Evolutionary conservation across 2,888 invertebrate species (phyloP).

Genomic region (Apoda limacodes): DNA sequence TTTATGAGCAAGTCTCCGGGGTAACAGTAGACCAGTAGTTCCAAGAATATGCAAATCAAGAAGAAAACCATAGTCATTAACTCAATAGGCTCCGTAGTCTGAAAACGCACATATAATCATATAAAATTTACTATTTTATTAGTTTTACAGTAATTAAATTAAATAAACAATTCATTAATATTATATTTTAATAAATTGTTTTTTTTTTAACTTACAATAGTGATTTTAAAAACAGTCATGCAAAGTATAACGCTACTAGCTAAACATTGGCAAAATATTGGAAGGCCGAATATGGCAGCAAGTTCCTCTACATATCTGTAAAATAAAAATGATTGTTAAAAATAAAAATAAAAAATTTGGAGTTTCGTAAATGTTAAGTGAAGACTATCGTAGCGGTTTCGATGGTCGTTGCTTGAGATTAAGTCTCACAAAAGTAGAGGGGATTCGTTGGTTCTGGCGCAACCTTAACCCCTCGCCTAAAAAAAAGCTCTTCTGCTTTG

Average conservation of each 20-base stretch:
- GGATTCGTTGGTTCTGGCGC: too few relatives aligned
- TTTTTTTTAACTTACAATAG: conserved; percentile 17
- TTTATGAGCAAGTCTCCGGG: conserved; percentile 17
- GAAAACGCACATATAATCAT: too few relatives aligned
- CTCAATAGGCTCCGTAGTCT: conserved; percentile 17
- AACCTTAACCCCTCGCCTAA: too few relatives aligned
- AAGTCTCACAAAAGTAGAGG: too few relatives aligned
- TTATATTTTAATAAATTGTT: too few relatives aligned
- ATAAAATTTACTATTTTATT: too few relatives aligned
- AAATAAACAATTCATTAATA: not conserved
- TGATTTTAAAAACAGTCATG: conserved; percentile 19
- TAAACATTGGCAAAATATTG: conserved; percentile 18
- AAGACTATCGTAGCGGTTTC: not conserved
- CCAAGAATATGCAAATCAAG: conserved; percentile 16
- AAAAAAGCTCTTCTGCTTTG: too few relatives aligned
- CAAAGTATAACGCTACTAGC: conserved; percentile 15
- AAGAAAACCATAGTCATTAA: conserved; percentile 17
- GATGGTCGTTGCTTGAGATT: too few relatives aligned
- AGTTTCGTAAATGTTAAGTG: not conserved
- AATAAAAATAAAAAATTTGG: not conserved
- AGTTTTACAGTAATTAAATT: too few relatives aligned
- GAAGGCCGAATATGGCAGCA: conserved; percentile 11
- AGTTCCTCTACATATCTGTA: conserved; percentile 17
- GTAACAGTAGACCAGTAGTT: conserved; percentile 18
- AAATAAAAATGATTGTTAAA: not conserved